Evolutionary conservation across 2,797 vertebrate species (phyloP), one percentile per base, ranked within the genome.

Genomic region (Phrynocephalus forsythii): DNA sequence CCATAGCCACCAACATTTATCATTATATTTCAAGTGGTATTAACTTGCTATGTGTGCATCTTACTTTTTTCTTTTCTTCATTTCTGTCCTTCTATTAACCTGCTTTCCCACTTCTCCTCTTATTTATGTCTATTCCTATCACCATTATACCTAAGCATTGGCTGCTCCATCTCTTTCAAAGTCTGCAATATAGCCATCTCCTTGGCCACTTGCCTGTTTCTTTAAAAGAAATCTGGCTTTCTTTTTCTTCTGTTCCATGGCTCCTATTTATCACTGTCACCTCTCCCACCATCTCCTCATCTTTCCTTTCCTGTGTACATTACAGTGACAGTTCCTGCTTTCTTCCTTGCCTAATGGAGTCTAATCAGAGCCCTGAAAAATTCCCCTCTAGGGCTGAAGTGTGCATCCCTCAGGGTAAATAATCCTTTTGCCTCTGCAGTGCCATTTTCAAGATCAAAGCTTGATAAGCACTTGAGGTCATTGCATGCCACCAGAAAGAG

Each of bases 211-310:
- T 84, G 72, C 1, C 3, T 5, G 11, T 60, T 63, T 67, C 76
- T 82, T 84, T 84, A 80, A 52, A 3, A 44, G 48, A 84, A 16
- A 66, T 63, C 52, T 66, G 75, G 68, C n/a, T 80, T 88, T 84
- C 87, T 67, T 48, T 75, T 85, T 80, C 44, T 2, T 5, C 83
- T 88, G 68, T 66, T 85, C 75, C 56, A 67, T 80, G n/a, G 22
- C 44, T 84, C 63, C 63, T 56, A 83, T 87, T 87, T 87, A 77
- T 87, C 80, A 78, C 44, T 87, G 86, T 83, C 80, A 68, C 2
- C 33, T 77, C 63, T 83, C 71, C 44, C 79, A 24, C 24, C 16
- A 24, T 77, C 30, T 44, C 80, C 30, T 30, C 63, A 86, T 83
- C 80, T 69, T 87, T 87, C 80, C 33, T 9, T 82, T 33, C 60